Conservation (phyloP, 2,113 vertebrate genomes). For the Caloenas nicobarica region DNA sequence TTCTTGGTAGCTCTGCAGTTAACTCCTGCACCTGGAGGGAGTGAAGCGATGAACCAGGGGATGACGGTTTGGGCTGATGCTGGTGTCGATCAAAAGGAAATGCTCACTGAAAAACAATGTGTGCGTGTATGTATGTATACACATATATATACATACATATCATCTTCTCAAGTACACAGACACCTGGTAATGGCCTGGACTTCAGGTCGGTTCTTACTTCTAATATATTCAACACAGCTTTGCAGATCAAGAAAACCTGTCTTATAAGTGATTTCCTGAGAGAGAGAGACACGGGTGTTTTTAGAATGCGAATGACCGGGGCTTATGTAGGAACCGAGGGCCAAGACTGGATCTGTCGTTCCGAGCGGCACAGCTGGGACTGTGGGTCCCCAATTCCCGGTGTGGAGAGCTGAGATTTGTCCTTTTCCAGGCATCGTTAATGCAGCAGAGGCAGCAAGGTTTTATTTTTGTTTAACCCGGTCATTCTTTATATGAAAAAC, state of each 20-base stretch:
- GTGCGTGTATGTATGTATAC: background rate
- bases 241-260: background rate
- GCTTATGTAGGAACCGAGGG: background rate
- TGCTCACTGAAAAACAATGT: background rate
- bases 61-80: background rate
- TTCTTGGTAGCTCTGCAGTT: too few species aligned
- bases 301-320: background rate
- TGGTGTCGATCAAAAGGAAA: background rate
- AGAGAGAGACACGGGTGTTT: fast-evolving
- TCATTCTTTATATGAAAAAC: background rate
- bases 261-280: background rate
- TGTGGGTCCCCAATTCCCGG: background rate
- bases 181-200: background rate
- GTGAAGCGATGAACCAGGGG: background rate
- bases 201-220: background rate
- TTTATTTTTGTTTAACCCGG: background rate
- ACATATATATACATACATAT: too few species aligned
- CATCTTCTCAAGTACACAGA: background rate
- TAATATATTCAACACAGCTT: background rate
- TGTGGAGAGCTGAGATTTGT: background rate
- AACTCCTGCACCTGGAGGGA: background rate
- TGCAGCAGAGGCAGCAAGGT: background rate
- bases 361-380: background rate
- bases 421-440: background rate
- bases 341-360: background rate